Evolutionary conservation across 1,140 invertebrate species (phyloP), one percentile per base, ranked within the genome.

Genomic region (Zaprionus davidi): DNA sequence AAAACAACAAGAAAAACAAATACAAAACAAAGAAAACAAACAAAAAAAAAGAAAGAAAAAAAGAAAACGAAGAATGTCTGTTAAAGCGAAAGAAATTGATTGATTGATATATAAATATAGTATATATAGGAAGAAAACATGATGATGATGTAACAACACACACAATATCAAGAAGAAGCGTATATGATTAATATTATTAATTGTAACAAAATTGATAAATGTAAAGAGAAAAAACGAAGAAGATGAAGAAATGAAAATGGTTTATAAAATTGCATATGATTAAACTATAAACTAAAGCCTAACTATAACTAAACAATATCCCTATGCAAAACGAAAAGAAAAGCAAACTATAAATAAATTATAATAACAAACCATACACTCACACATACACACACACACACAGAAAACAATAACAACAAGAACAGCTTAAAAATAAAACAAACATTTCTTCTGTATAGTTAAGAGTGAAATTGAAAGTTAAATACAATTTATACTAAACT

Each of bases 161-260:
- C 28, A 34, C 58, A 72, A 72, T 62, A 70, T 60, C 34, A 31
- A 62, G 38, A 17, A 41, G 20, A 49, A 71, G 28, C 49, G 55
- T 69, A 74, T 76, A 76, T 71, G 26, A 76, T 59, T 20, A 75
- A 71, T 71, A 76, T 59, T 69, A 75, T 69, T 82, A 86, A 90
- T 77, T 90, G 81, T 90, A 90, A 76, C 86, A 81, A 86, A 81
- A 86, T 90, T 90, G 78, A 90, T 86, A 82, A 82, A 57, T 88
- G 86, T 90, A 90, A 90, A 81, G 80, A 75, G 51, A 44, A 17
- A 60, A 51, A 63, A 31, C 28, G 9, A 34, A 34, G 9, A 34
- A 34, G 31, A 31, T 2, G 28, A 34, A 34, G 9, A 34, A 7
- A 31, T 2, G 60, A 56, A 70, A 82, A 76, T 38, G 72, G 83